Base-by-base conservation (phyloP, 2,797 vertebrate species). In the Lindbergichthys nudifrons region DNA sequence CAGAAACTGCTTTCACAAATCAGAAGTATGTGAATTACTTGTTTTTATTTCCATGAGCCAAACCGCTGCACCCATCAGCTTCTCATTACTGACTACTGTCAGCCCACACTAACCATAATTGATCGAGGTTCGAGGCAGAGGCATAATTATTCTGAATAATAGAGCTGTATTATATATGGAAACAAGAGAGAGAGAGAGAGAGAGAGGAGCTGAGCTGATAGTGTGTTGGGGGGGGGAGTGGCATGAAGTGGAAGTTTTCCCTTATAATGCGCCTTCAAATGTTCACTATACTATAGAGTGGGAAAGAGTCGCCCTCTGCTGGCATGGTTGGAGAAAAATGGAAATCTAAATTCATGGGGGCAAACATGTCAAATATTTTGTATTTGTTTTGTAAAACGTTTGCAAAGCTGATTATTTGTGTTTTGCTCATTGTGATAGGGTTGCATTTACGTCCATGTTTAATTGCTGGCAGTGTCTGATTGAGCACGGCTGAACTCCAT, bases 261-360 rank as follows among this genome's bases (percentile, higher is more conserved):
- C n/a, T 62, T 3, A 39, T 14, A 3, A 42, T 52, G 10, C 46
- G 13, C 18, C 19, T 56, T 2, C 13, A 46, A n/a, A 56, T 32
- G 13, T 46, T 18, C 39, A 13, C 3, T n/a, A 7, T 13, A 2
- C 3, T 21, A 7, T 16, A 2, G 8, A 61, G 30, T 42, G 15
- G 51, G 21, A 61, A 13, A 21, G 57, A 72, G 56, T 72, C 71
- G n/a, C 72, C 67, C 68, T 72, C 72, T 79, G 63, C 72, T 82
- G 75, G 72, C 53, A 12, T n/a, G 39, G 11, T 46, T 50, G 36
- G 10, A 47, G 32, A 57, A 11, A 30, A 26, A 51, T 50, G 11
- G 16, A n/a, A 23, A 9, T 47, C 26, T 19, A n/a, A 63, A 32
- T 19, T 3, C 23, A 54, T 41, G 10, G 48, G 43, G 45, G 15